Conservation (phyloP, 2,113 vertebrate species). For the Corydoras sp. region DNA sequence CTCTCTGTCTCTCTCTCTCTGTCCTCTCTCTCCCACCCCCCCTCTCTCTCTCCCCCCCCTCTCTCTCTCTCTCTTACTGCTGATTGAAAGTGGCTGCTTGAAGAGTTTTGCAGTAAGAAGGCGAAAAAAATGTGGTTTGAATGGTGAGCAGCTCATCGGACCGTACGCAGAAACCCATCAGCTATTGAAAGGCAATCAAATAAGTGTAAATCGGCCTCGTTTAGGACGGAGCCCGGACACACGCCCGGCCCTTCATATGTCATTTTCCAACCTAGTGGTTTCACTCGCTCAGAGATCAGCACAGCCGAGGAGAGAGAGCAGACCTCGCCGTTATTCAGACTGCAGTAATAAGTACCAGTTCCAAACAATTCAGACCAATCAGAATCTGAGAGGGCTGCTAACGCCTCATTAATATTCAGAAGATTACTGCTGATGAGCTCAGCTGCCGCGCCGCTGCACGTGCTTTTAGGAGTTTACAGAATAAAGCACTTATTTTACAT, state of each 20-base stretch:
- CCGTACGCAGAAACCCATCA: conserved; percentile 42
- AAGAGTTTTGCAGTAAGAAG: conserved; percentile 36
- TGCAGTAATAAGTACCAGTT: not conserved
- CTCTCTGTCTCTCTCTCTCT: no score
- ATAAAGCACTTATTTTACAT: no score
- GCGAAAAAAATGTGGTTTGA: conserved; percentile 33
- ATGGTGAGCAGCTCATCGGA: conserved; percentile 40
- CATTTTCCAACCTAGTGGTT: conserved; percentile 39
- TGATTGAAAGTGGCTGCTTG: conserved; percentile 31
- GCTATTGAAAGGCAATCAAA: conserved; percentile 50
- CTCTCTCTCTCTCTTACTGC: not conserved
- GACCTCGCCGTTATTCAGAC: conserved; percentile 11
- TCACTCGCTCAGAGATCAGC: conserved; percentile 14
- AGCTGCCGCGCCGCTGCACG: no score
- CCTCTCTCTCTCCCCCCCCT: not conserved
- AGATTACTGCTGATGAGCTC: no score
- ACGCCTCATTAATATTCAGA: no score
- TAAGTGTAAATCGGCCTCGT: conserved; percentile 46
- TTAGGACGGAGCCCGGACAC: conserved; percentile 37
- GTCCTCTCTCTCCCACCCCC: not conserved
- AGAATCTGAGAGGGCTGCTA: no score
- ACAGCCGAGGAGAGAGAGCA: not conserved
- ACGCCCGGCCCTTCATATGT: conserved; percentile 24
- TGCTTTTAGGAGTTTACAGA: no score
- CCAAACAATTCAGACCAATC: not conserved